phyloP scores from a whole-genome alignment of 2,888 invertebrate species.

The Homarus gammarus region DNA sequence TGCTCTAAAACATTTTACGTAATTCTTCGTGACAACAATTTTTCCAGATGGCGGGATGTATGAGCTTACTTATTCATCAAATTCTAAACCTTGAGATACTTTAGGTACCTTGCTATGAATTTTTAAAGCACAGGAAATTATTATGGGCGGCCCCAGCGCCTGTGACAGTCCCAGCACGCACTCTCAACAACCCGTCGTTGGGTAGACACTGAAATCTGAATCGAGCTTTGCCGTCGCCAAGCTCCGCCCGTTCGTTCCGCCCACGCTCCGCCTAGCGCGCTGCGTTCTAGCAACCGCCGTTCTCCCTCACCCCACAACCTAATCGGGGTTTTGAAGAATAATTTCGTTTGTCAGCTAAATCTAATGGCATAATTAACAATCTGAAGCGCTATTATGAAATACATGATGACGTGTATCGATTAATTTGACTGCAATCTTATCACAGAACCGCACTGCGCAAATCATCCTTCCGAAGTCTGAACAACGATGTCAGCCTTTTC shows the following conservation, averaged over 20 bases:
- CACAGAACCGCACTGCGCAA: not conserved
- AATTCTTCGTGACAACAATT: constrained; percentile 25
- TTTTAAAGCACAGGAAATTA: constrained; percentile 19
- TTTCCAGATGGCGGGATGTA: constrained; percentile 15
- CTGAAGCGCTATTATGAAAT: not conserved
- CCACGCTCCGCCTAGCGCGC: constrained; percentile 8
- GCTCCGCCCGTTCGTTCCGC: constrained; percentile 18
- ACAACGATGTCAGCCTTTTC: not conserved
- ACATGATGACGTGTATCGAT: not conserved
- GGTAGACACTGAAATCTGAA: constrained; percentile 28
- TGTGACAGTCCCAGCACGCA: not conserved
- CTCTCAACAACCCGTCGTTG: constrained; percentile 23
- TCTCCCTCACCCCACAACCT: too few relatives aligned
- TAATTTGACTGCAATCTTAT: not conserved
- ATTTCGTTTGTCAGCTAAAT: not conserved
- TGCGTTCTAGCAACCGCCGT: constrained; percentile 7
- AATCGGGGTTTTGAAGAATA: not conserved
- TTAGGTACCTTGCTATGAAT: constrained; percentile 22
- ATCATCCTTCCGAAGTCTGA: not conserved
- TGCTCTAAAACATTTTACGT: constrained; percentile 3
- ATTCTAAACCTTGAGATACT: not conserved
- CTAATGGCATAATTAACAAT: not conserved
- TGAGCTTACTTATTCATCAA: not conserved
- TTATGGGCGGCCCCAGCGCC: not conserved
- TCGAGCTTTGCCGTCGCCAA: not conserved